Evolutionary conservation across 2,113 vertebrate species (phyloP), one percentile per base, ranked within the genome.

Genomic region (Ranitomeya variabilis): DNA sequence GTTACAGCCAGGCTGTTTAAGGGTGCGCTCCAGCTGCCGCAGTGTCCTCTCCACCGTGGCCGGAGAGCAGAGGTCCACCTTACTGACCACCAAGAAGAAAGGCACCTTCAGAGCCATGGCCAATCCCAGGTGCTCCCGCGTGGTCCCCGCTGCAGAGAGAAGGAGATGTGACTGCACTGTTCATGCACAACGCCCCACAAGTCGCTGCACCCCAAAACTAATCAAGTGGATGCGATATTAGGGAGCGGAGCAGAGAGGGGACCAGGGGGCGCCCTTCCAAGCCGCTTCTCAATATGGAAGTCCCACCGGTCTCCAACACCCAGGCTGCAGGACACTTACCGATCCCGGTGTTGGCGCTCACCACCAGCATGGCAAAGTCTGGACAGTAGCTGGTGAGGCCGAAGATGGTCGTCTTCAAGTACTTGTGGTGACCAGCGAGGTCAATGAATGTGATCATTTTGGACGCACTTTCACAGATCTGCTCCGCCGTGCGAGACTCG

Each of bases 361-460:
- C 98, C 8, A 99, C 98, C 87, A 99, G 94, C 96, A 99, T 99
- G 86, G 98, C 98, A n/a, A 98, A 99, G 91, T 99, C 98, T 0
- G 98, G 98, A 90, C 97, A 99, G 92, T 99, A 99, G 92, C 98
- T 99, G 90, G 98, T 99, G 87, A 99, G 96, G 91, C 98, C 98
- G 83, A 99, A 99, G 92, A 99, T 99, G 90, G 98, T 99, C 91
- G 98, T 99, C 93, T 99, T 99, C 87, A 99, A 92, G 92, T 99
- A 99, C 88, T 99, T 99, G 93, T 99, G 98, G 93, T 99, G 98
- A 74, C 98, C 98, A 2, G 98, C 98, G 92, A 99, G 94, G 91
- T 99, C 98, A 54, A 99, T 99, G 92, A 99, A 99, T 57, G 98
- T 99, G 94, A 99, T 99, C 98, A 99, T 99, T 93, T 99, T 99